A percentile compares a stretch with the other conserved stretches of the same genome.
These are phyloP conservation scores for Trachurus trachurus DNA, from an alignment of 2,797 vertebrate species.

Conservation along the genomic window DNA sequence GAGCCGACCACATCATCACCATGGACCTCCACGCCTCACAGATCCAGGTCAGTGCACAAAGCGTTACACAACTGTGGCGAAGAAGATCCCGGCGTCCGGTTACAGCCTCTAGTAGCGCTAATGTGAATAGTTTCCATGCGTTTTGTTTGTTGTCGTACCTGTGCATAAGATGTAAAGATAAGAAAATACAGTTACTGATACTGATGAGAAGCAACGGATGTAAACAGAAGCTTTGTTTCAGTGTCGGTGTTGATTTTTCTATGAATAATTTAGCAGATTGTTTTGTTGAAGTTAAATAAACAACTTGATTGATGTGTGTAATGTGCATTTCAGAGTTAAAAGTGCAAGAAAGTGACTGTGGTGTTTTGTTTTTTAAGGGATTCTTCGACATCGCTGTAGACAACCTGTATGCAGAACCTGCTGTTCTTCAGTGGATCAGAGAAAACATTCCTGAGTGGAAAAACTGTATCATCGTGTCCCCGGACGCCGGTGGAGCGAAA, in stretches of 20 bases:
- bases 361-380: constrained; percentile 79
- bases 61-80: not conserved
- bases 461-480: constrained; percentile 94
- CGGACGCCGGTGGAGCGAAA: constrained; percentile 95
- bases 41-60: constrained; percentile 89
- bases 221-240: no score
- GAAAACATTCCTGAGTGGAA: constrained; percentile 95
- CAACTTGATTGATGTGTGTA: not conserved
- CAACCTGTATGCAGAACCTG: constrained; percentile 95
- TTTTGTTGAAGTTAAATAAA: not conserved
- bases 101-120: not conserved
- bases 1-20: constrained; percentile 97
- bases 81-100: not conserved
- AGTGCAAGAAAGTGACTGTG: no score
- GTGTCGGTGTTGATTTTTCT: not conserved
- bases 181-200: no score
- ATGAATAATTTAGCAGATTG: not conserved
- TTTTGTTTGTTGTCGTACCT: no score
- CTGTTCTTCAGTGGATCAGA: constrained; percentile 94
- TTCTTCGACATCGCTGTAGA: constrained; percentile 98
- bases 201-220: no score
- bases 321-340: no score
- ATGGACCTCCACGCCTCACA: constrained; percentile 98
- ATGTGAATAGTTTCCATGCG: not conserved
- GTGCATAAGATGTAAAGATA: no score